A percentile compares a stretch with the other conserved stretches of the same genome.
phyloP scores from a whole-genome alignment of 1,140 invertebrate genomes.

The Macrotrachela quadricornifera region DNA sequence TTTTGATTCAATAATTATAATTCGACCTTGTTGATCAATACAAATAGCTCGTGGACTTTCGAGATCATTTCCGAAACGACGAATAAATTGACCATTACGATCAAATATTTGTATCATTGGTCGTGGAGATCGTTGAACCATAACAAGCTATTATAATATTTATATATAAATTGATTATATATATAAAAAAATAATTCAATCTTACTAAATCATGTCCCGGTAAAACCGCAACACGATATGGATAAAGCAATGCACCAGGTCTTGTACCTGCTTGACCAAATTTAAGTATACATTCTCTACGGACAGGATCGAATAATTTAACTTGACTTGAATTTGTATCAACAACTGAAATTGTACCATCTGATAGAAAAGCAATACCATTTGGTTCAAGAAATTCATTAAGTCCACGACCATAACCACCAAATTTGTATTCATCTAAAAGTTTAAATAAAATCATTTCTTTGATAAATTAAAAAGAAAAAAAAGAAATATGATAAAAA shows the following conservation, averaged over 20 bases:
- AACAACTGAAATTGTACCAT: constrained; percentile 22
- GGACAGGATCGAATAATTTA: constrained; percentile 20
- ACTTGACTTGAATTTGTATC: constrained; percentile 24
- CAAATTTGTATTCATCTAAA: no score
- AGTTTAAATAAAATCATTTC: no score
- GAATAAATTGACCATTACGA: background rate
- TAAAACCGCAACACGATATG: background rate
- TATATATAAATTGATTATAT: no score
- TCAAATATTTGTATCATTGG: background rate
- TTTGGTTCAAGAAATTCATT: no score
- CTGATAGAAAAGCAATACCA: no score
- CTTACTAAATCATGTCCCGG: no score
- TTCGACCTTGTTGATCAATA: background rate
- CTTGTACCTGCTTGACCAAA: constrained; percentile 12
- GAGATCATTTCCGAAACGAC: background rate
- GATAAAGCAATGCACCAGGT: background rate
- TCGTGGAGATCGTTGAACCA: no score
- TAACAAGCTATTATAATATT: no score
- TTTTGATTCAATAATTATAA: background rate
- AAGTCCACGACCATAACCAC: no score
- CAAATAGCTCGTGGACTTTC: background rate
- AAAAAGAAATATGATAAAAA: no score
- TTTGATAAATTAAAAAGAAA: no score
- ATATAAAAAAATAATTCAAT: no score
- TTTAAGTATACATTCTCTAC: constrained; percentile 17